Conservation (phyloP, 2,888 invertebrate genomes). For the Acronicta aceris region DNA sequence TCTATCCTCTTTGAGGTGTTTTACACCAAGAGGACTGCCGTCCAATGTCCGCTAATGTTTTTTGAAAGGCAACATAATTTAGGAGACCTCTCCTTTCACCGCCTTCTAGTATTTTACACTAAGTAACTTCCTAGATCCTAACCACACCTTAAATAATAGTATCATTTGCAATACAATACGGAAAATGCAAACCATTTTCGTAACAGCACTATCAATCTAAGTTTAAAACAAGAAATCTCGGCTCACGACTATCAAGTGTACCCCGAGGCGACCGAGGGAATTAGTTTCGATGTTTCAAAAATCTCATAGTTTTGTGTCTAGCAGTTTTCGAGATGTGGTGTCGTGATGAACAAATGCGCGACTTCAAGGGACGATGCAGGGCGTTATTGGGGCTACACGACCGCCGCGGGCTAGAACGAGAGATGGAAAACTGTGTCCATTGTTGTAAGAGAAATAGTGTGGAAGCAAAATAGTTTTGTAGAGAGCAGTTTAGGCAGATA, state of each 20-base stretch:
- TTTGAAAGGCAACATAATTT: too few relatives aligned
- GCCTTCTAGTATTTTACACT: too few relatives aligned
- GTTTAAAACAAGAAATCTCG: constrained; percentile 50
- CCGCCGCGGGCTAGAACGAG: constrained; percentile 64
- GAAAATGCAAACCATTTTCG: constrained; percentile 43
- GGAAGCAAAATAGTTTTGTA: too few relatives aligned
- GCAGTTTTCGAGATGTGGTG: constrained; percentile 66
- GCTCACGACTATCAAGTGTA: constrained; percentile 52
- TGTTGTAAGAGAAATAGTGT: constrained; percentile 9
- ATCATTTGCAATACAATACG: constrained; percentile 18
- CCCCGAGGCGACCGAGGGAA: constrained; percentile 46
- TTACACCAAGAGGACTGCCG: too few relatives aligned
- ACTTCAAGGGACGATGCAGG: constrained; percentile 62
- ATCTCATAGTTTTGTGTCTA: constrained; percentile 67
- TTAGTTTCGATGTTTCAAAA: constrained; percentile 64
- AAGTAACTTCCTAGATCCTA: constrained; percentile 7
- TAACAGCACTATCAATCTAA: constrained; percentile 52
- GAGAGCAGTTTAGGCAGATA: too few relatives aligned
- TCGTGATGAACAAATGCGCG: constrained; percentile 68
- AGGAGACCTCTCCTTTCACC: not conserved
- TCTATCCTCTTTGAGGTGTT: too few relatives aligned
- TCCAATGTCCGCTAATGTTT: too few relatives aligned
- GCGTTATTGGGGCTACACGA: constrained; percentile 76
- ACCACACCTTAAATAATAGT: constrained; percentile 9
- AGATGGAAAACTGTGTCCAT: constrained; percentile 58